Evolutionary conservation across 2,113 vertebrate species (phyloP).

Genomic region (Mus spicilegus): DNA sequence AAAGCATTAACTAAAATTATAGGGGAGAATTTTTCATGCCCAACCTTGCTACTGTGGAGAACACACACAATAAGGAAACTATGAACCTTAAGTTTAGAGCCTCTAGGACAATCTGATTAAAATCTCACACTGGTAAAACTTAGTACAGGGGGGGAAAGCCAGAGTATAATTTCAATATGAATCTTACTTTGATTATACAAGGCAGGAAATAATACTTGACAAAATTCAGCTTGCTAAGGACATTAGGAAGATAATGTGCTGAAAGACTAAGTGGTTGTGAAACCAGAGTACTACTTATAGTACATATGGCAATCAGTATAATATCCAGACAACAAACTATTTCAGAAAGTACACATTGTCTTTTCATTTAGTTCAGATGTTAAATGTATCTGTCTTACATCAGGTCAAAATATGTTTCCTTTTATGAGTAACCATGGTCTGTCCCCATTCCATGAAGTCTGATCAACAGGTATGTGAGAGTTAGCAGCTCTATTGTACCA

Average conservation of each 20-base stretch:
- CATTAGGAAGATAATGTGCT: slow-evolving; percentile 1
- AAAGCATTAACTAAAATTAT: background rate
- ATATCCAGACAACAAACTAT: slow-evolving; percentile 4
- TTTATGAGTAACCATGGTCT: background rate
- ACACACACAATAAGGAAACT: background rate
- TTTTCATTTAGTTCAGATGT: background rate
- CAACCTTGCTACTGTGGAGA: background rate
- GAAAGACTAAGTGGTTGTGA: background rate
- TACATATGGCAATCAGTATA: background rate
- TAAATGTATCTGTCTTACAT: slow-evolving; percentile 19
- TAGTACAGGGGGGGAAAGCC: background rate
- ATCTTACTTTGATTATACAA: background rate
- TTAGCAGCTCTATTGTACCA: background rate
- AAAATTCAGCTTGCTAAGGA: background rate
- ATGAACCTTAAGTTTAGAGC: slow-evolving; percentile 19
- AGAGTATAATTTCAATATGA: background rate
- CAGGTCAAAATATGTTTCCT: slow-evolving; percentile 32
- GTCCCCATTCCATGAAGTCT: background rate
- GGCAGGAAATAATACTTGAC: slow-evolving; percentile 10
- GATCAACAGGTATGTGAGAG: background rate
- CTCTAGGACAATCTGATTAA: slow-evolving; percentile 1
- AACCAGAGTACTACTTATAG: background rate
- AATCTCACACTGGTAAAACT: slow-evolving; percentile 38
- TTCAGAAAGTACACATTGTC: background rate
- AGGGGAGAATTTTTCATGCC: background rate